Base-by-base conservation (phyloP, 2,888 invertebrate genomes). In the Lacanobia wlatinum region DNA sequence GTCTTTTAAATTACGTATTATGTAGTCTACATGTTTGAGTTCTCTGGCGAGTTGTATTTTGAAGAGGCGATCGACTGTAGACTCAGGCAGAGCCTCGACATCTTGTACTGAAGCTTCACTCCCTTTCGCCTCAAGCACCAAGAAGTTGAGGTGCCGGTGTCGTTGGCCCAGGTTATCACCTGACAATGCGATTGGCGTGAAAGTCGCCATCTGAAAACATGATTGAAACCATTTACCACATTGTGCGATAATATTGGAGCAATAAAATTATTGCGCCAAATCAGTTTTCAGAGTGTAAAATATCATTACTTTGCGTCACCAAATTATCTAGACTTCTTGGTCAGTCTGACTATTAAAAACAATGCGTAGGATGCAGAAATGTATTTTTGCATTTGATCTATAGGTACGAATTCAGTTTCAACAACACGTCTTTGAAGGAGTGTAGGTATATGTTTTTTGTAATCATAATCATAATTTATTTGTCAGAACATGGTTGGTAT, bases 21-120 rank as follows among this genome's bases (percentile, higher is more conserved):
- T 91, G 70, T 89, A 95, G n/a, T 92, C 87, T 0, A 91, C 83
- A 71, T 93, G 77, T 73, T 83, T 89, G 28, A 88, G 76, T 79
- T 91, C 89, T 12, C 87, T 89, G 4, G 95, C 94, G 2, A 95
- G 78, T 34, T 94, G 90, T 64, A 94, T 94, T 87, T 94, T 94
- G 63, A 92, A 93, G 14, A 94, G 80, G 71, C 90, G 87, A 73
- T 94, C 94, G 16, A 93, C 64, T 16, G 90, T 80, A 14, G 90
- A 83, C n/a, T 64, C 94, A 0, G 87, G 83, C 1, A 84, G 50
- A 18, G 74, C 23, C 34, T 80, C 76, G 8, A 91, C 52, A 28
- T 85, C 79, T 5, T 80, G 67, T n/a, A 84, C 65, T 1, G 68
- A 56, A 23, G 66, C 53, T 23, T 71, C 50, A 2, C 34, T 52